These are phyloP conservation scores for Chloroceryle amazona DNA, from an alignment of 2,797 vertebrate genomes.

Conservation along the genomic window DNA sequence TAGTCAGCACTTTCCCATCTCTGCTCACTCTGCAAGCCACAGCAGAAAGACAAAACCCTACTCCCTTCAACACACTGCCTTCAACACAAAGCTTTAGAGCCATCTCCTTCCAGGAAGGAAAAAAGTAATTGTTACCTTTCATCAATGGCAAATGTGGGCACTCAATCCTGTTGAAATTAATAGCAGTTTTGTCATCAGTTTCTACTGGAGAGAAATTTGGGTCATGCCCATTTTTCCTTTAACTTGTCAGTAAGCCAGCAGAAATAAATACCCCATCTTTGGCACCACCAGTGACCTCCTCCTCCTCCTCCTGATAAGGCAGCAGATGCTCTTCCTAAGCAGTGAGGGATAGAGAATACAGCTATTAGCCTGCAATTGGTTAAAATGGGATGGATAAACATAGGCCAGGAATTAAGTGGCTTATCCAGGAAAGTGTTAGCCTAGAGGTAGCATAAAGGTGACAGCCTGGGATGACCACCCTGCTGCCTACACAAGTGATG, in stretches of 20 bases:
- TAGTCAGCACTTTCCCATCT: constrained; percentile 4
- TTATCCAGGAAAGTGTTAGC: not conserved
- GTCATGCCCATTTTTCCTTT: not conserved
- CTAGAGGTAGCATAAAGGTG: not conserved
- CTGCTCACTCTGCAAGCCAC: not conserved
- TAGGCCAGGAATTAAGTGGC: not conserved
- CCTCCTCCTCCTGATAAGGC: not conserved
- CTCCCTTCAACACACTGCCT: not conserved
- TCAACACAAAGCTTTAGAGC: not conserved
- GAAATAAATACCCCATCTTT: not conserved
- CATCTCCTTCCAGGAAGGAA: not conserved
- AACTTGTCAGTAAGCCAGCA: not conserved
- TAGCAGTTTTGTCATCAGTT: not conserved
- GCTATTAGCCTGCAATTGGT: not conserved
- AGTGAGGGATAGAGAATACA: not conserved
- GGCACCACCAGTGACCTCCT: not conserved
- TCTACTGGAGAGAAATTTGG: not conserved
- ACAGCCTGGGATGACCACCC: not conserved
- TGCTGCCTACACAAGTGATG: not conserved
- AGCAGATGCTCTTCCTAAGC: not conserved
- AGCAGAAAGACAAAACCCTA: not conserved
- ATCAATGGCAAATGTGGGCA: not conserved
- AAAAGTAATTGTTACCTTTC: not conserved
- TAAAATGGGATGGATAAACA: not conserved
- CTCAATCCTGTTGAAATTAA: not conserved